Base-by-base conservation (phyloP, 1,140 invertebrate species). In the Diachasmimorpha longicaudata region DNA sequence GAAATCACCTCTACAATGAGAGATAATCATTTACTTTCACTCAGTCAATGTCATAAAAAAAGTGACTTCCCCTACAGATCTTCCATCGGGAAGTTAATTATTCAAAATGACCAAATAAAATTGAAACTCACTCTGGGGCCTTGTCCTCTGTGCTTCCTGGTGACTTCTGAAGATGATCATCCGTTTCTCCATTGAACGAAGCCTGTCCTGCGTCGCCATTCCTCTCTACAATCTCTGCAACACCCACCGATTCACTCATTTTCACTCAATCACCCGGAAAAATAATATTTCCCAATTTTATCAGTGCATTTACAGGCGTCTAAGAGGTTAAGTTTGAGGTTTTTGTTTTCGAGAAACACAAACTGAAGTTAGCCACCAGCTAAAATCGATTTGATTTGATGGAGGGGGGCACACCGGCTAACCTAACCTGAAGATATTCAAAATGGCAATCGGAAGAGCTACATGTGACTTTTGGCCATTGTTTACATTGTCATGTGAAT, bases 61-160 rank as follows among this genome's bases (percentile, higher is more conserved):
- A n/a, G n/a, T n/a, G n/a, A n/a, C n/a, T n/a, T n/a, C n/a, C n/a
- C n/a, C n/a, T n/a, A n/a, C n/a, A n/a, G n/a, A n/a, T n/a, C n/a
- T n/a, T n/a, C n/a, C n/a, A n/a, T n/a, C n/a, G n/a, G n/a, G n/a
- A n/a, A n/a, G n/a, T n/a, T 58, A 21, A 8, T 31, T 25, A 31
- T 31, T 36, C 13, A 13, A 52, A 52, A 8, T 52, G n/a, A 4
- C 1, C 19, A 46, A 46, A 46, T 16, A 16, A 5, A 48, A 16
- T 16, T 52, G 1, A 16, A 16, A 52, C 48, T n/a, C 5, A 52
- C 48, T 52, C 48, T 10, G 23, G 21, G 72, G 69, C 39, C 74
- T 88, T 88, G 16, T 88, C 86, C 21, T 87, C 82, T 21, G 58
- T 77, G 39, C 76, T 84, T 69, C 75, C 69, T 70, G 79, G 77